Evolutionary conservation across 2,888 invertebrate genomes (phyloP).

Genomic region (Melikaiella ostensackeni): DNA sequence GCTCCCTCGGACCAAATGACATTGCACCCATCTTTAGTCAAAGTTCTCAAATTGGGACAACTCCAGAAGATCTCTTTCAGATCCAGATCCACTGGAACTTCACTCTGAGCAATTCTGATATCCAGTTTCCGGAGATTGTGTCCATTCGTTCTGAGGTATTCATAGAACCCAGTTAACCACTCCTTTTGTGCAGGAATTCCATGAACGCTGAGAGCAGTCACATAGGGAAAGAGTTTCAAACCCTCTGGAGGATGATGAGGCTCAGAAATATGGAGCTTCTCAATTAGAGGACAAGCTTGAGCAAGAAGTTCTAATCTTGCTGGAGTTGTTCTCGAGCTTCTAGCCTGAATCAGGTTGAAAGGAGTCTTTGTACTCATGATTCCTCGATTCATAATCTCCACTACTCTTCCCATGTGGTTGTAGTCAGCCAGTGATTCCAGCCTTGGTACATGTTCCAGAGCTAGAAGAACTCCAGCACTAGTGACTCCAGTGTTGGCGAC

Average conservation of each 20-base stretch:
- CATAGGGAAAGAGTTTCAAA: slow-evolving; percentile 69
- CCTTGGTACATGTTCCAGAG: slow-evolving; percentile 72
- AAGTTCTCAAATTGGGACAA: slow-evolving; percentile 71
- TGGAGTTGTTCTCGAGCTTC: slow-evolving; percentile 72
- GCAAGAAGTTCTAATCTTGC: slow-evolving; percentile 73
- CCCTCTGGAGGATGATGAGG: slow-evolving; percentile 75
- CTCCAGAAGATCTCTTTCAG: slow-evolving; percentile 68
- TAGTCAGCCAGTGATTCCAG: slow-evolving; percentile 76
- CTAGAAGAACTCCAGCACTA: slow-evolving; percentile 73
- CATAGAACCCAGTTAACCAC: slow-evolving; percentile 74
- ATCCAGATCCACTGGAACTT: slow-evolving; percentile 68
- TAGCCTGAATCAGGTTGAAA: slow-evolving; percentile 72
- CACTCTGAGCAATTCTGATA: slow-evolving; percentile 68
- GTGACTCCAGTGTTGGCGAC: slow-evolving; percentile 76
- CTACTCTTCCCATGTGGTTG: slow-evolving; percentile 74
- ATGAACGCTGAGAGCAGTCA: slow-evolving; percentile 73
- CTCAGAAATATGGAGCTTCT: slow-evolving; percentile 74
- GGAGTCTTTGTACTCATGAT: slow-evolving; percentile 65
- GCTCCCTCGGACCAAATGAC: slow-evolving; percentile 70
- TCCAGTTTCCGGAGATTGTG: slow-evolving; percentile 70
- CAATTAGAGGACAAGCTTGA: slow-evolving; percentile 72
- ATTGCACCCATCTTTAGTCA: slow-evolving; percentile 72
- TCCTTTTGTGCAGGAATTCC: slow-evolving; percentile 70
- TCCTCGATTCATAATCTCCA: slow-evolving; percentile 73
- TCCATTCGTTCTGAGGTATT: slow-evolving; percentile 72